These are phyloP conservation scores for Danaus chrysippus DNA, from an alignment of 2,888 invertebrate genomes.

Conservation along the genomic window DNA sequence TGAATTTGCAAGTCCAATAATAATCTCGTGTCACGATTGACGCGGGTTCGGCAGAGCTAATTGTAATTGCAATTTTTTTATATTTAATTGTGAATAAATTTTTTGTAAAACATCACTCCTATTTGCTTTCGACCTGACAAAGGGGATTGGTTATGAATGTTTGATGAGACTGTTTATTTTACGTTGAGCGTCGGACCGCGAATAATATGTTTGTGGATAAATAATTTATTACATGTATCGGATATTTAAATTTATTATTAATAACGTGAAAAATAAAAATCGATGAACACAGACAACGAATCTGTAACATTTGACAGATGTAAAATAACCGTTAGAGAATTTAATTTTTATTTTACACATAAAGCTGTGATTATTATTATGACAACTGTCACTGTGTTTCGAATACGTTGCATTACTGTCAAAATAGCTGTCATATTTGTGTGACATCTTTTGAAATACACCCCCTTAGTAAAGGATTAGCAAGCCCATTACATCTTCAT, in stretches of 20 bases:
- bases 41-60: constrained; percentile 56
- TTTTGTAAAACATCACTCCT: constrained; percentile 41
- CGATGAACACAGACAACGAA: too few relatives aligned
- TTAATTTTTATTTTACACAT: too few relatives aligned
- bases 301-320: too few relatives aligned
- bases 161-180: constrained; percentile 66
- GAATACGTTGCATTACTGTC: constrained; percentile 76
- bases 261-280: too few relatives aligned
- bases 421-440: constrained; percentile 77
- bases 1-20: constrained; percentile 48
- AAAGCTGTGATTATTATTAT: too few relatives aligned
- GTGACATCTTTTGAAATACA: constrained; percentile 74
- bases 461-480: constrained; percentile 75
- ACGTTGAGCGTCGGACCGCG: constrained; percentile 54
- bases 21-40: constrained; percentile 52
- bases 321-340: too few relatives aligned
- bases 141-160: constrained; percentile 61
- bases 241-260: constrained; percentile 6
- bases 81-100: constrained; percentile 43
- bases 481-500: constrained; percentile 77
- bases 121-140: constrained; percentile 51
- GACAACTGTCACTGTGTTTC: constrained; percentile 21
- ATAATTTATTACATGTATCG: constrained; percentile 21
- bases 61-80: constrained; percentile 59
- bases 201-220: constrained; percentile 26